These are phyloP conservation scores for Toxostoma redivivum DNA, from an alignment of 2,113 vertebrate species.

Conservation along the genomic window DNA sequence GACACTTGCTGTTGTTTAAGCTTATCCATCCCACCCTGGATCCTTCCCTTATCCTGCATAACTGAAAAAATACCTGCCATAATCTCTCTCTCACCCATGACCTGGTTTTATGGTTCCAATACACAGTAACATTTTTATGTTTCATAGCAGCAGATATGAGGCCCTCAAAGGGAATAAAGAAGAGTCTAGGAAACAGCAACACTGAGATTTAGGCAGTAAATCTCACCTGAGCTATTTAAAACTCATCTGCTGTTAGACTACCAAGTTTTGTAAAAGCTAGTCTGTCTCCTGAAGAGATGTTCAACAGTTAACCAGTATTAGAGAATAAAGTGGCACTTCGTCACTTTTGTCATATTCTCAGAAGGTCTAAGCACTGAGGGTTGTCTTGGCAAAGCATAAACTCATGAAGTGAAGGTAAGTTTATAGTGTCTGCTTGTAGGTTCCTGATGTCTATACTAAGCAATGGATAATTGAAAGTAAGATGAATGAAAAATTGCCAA, in stretches of 20 bases:
- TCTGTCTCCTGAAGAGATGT: neutral
- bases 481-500: neutral
- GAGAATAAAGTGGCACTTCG: neutral
- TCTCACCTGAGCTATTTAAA: neutral
- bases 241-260: neutral
- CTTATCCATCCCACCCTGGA: neutral
- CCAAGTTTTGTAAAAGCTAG: neutral
- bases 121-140: neutral
- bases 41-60: neutral
- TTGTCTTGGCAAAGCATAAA: neutral
- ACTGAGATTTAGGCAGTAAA: neutral
- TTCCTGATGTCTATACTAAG: neutral
- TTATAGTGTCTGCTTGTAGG: neutral
- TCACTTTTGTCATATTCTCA: neutral
- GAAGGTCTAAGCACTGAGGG: neutral
- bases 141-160: neutral
- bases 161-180: neutral
- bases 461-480: neutral
- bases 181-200: neutral
- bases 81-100: neutral
- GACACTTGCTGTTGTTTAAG: neutral
- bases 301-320: neutral
- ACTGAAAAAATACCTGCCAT: neutral
- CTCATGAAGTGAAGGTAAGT: neutral
- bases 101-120: neutral